Evolutionary conservation across 53 echinoderm and acorn worm genomes (phyloP).

Genomic region (Henricia sp.): DNA sequence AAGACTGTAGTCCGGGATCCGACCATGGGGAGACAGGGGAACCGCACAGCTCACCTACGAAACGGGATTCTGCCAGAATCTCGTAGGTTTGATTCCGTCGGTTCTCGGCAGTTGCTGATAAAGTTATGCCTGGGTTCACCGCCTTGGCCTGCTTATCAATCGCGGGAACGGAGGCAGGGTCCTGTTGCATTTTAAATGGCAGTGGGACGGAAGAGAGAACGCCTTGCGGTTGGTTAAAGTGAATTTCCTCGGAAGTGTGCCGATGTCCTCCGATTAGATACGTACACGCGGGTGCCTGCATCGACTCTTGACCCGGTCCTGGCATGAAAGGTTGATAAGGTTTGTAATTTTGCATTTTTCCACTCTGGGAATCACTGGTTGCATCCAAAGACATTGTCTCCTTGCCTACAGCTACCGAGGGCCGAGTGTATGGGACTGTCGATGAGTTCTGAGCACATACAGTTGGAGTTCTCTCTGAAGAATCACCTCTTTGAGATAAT

Average conservation of each 20-base stretch:
- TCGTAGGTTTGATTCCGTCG: conserved; percentile 44
- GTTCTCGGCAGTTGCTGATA: conserved; percentile 40
- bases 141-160: neutral
- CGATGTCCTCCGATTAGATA: neutral
- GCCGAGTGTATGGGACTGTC: too few species aligned
- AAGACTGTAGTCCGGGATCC: neutral
- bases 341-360: neutral
- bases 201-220: conserved; percentile 16
- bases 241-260: neutral
- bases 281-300: neutral
- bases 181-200: conserved; percentile 20
- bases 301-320: neutral
- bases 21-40: conserved; percentile 56
- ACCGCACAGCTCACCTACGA: conserved; percentile 39
- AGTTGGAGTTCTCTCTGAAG: too few species aligned
- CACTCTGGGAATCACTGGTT: neutral
- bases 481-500: too few species aligned
- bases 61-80: conserved; percentile 50
- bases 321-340: neutral
- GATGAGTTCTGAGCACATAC: too few species aligned
- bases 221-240: neutral
- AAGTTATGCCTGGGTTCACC: neutral
- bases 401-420: neutral
- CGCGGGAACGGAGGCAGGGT: conserved; percentile 14
- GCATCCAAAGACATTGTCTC: neutral